Conservation (phyloP, 2,888 invertebrate genomes). For the Chalcosyrphus nemorum region DNA sequence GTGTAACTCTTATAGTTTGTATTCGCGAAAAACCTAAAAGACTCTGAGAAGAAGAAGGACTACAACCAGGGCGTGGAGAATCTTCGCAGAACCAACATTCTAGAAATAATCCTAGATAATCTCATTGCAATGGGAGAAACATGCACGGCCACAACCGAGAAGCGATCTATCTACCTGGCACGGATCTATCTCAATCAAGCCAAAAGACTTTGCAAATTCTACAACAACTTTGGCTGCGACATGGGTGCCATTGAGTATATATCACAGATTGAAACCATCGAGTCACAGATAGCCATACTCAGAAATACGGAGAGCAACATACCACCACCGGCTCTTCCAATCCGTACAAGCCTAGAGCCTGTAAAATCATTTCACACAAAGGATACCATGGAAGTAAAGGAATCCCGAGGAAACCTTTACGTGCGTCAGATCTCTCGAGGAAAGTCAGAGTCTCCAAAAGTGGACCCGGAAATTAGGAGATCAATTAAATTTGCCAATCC, state of each 20-base stretch:
- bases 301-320: constrained; percentile 70
- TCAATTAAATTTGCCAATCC: constrained; percentile 46
- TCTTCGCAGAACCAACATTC: constrained; percentile 85
- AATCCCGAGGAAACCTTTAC: constrained; percentile 33
- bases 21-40: constrained; percentile 73
- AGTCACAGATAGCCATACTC: constrained; percentile 82
- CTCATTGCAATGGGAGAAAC: constrained; percentile 88
- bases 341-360: constrained; percentile 76
- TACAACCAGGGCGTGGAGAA: constrained; percentile 83
- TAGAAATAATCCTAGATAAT: constrained; percentile 88
- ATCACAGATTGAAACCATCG: constrained; percentile 83
- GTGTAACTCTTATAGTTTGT: constrained; percentile 76
- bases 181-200: constrained; percentile 88
- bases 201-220: constrained; percentile 85
- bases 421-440: constrained; percentile 32
- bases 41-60: constrained; percentile 69
- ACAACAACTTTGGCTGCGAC: constrained; percentile 84
- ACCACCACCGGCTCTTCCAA: constrained; percentile 75
- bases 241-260: constrained; percentile 84
- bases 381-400: constrained; percentile 27
- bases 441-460: constrained; percentile 26
- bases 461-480: constrained; percentile 23
- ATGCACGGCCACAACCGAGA: constrained; percentile 83
- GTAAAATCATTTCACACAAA: constrained; percentile 55
- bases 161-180: constrained; percentile 85